Evolutionary conservation across 2,797 vertebrate species (phyloP), one percentile per base, ranked within the genome.

Genomic region (Champsocephalus esox): DNA sequence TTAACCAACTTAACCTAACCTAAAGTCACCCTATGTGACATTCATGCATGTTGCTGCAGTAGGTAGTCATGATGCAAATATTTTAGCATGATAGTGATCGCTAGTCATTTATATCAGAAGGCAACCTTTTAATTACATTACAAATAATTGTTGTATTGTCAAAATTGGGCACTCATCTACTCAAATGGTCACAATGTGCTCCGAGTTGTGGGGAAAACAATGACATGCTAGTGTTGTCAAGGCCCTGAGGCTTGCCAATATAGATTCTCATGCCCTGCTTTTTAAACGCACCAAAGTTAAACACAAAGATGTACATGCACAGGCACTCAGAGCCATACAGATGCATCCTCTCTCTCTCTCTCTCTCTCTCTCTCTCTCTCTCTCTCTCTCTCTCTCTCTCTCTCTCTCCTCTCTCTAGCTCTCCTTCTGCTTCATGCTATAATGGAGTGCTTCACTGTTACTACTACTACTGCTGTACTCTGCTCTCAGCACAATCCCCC

Each of bases 401-500:
- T 38, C 8, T 34, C 34, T 8, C 34, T 9, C 8, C 46, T 38
- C 34, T 38, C 34, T 9, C 8, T 38, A 50, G 45, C 9, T 52
- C 59, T 51, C 19, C 74, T 0, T 69, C 32, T 71, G 59, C 71
- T 68, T 52, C 46, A 28, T 77, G 73, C 75, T 81, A 71, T 87
- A 81, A 88, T 69, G 66, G 76, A 83, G 73, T 65, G 79, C 73
- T 89, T 73, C 84, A 62, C 73, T 77, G 78, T 82, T 86, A 86
- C 82, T 81, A 83, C 79, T 75, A 82, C 73, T 85, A 61, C 84
- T 87, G 84, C 91, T 86, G 86, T 85, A 83, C 82, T 88, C 82
- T 85, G 83, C 83, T 89, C 85, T 89, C 80, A 81, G 91, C 91
- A 91, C 84, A 90, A 87, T 86, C 66, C 77, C 75, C 65, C 69